Conservation (phyloP, 2,797 vertebrate species). For the Fistularia tabacaria region DNA sequence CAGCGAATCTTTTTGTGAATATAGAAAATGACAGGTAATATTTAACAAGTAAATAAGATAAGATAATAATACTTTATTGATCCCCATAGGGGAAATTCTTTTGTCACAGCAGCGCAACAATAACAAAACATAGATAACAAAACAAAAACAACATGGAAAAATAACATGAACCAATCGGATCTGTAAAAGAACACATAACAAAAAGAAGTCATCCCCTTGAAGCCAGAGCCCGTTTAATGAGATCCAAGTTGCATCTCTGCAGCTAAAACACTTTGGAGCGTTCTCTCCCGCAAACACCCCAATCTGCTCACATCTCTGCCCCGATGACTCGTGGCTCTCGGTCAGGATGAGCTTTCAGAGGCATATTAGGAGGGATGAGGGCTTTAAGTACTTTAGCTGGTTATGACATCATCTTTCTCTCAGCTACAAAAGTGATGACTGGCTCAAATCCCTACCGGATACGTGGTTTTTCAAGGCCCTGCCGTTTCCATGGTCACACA, state of each 20-base stretch:
- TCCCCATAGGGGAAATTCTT: too few relatives aligned
- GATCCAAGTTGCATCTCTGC: conserved; percentile 11
- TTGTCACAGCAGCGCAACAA: too few relatives aligned
- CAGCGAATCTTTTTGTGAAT: too few relatives aligned
- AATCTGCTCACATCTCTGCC: conserved; percentile 36
- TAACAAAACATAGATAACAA: too few relatives aligned
- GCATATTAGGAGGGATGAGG: conserved; percentile 47
- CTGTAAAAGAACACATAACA: too few relatives aligned
- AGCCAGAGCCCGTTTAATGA: conserved; percentile 12
- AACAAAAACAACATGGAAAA: too few relatives aligned
- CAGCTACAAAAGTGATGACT: conserved; percentile 49
- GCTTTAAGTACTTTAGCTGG: conserved; percentile 56
- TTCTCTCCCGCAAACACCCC: conserved; percentile 22
- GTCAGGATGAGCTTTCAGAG: conserved; percentile 38
- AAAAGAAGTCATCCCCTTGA: too few relatives aligned
- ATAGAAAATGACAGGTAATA: too few relatives aligned
- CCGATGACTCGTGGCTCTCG: conserved; percentile 25
- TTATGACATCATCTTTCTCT: conserved; percentile 68
- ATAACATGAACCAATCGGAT: too few relatives aligned
- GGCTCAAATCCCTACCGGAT: conserved; percentile 49
- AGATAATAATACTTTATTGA: too few relatives aligned
- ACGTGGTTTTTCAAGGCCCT: conserved; percentile 54
- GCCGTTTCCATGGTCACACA: conserved; percentile 70
- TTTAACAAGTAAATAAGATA: too few relatives aligned
- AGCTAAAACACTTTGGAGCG: conserved; percentile 6